These are phyloP conservation scores for Morelia viridis DNA, from an alignment of 2,797 vertebrate genomes.

Conservation along the genomic window DNA sequence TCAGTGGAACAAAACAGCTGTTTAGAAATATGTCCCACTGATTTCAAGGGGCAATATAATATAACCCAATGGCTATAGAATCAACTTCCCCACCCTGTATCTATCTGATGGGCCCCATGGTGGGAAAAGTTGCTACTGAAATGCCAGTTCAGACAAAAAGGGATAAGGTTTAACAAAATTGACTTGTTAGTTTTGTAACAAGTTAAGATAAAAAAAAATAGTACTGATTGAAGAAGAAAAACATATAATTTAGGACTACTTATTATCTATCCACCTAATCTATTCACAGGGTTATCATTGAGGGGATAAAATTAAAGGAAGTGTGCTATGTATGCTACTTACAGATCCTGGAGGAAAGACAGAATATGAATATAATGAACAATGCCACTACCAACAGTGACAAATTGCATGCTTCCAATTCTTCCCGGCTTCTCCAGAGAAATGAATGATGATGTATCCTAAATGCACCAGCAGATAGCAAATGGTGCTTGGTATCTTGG, in stretches of 20 bases:
- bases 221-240: neutral
- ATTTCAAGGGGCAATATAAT: neutral
- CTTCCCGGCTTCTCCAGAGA: neutral
- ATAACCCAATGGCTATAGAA: neutral
- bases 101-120: neutral
- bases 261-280: neutral
- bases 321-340: neutral
- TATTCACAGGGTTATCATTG: neutral
- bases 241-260: neutral
- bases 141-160: neutral
- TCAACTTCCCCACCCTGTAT: neutral
- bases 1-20: neutral
- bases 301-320: neutral
- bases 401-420: neutral
- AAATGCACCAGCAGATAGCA: neutral
- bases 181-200: neutral
- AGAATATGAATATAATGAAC: neutral
- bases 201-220: neutral
- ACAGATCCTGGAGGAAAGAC: neutral
- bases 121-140: neutral
- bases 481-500: neutral
- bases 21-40: neutral
- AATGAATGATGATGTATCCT: neutral
- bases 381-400: neutral
- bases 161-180: neutral